Conservation (phyloP, 2,888 invertebrate genomes). For the Drosophila nr. fundita region DNA sequence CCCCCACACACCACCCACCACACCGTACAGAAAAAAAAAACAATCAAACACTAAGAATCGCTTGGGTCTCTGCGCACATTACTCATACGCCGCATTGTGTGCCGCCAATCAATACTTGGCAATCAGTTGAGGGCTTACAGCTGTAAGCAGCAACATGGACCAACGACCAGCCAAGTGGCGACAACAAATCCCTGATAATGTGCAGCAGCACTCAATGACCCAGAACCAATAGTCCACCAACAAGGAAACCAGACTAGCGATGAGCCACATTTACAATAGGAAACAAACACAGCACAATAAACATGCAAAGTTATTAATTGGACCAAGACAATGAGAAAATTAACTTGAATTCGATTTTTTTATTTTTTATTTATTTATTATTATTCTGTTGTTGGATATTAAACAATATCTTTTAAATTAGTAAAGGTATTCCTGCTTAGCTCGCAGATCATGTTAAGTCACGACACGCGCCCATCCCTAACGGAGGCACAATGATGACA, state of each 20-base stretch:
- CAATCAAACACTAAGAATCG: slow-evolving; percentile 1
- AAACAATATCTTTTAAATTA: neutral
- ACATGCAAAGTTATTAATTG: neutral
- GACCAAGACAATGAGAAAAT: neutral
- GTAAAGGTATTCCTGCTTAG: neutral
- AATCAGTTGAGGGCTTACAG: slow-evolving; percentile 66
- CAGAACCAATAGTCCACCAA: slow-evolving; percentile 6
- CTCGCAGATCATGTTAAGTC: neutral
- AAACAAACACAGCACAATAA: neutral
- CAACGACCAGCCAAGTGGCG: slow-evolving; percentile 52
- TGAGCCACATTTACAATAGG: neutral
- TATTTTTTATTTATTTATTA: neutral
- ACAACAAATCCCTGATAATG: slow-evolving; percentile 67
- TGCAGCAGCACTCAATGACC: slow-evolving; percentile 60
- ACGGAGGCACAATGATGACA: slow-evolving; percentile 5
- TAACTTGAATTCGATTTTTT: neutral
- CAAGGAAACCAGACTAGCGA: slow-evolving; percentile 14
- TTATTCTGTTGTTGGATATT: neutral
- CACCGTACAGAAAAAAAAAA: neutral
- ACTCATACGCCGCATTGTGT: slow-evolving; percentile 37
- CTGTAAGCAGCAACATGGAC: slow-evolving; percentile 63
- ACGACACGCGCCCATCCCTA: neutral
- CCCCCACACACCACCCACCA: accelerated
- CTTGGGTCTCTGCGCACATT: slow-evolving; percentile 35
- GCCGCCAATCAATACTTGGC: slow-evolving; percentile 65